A percentile compares a stretch with the other conserved stretches of the same genome.
Conservation (phyloP, 1,140 invertebrate species). For the Branchinecta lynchi region DNA sequence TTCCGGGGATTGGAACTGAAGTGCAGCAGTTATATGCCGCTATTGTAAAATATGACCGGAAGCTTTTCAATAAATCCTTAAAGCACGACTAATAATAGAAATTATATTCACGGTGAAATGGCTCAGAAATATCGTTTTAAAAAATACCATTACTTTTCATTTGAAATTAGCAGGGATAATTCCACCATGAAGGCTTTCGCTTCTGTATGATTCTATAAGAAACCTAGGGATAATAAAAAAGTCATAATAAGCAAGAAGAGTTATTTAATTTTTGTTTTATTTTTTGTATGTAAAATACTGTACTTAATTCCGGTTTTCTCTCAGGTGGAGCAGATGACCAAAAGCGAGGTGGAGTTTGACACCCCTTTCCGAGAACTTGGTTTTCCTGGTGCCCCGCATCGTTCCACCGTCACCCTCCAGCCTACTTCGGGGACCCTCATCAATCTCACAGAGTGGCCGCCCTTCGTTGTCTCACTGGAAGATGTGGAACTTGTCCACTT, state of each 20-base stretch:
- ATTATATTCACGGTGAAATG: too few relatives aligned
- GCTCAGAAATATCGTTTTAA: too few relatives aligned
- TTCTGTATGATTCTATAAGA: not conserved
- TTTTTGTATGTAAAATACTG: not conserved
- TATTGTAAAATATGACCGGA: too few relatives aligned
- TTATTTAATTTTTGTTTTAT: not conserved
- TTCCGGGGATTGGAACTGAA: too few relatives aligned
- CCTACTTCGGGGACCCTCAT: conserved; percentile 93
- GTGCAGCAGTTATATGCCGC: too few relatives aligned
- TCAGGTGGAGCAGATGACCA: conserved; percentile 81
- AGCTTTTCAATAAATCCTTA: too few relatives aligned
- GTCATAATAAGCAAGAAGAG: too few relatives aligned
- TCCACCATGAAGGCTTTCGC: too few relatives aligned
- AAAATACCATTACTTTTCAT: too few relatives aligned
- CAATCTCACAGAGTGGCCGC: conserved; percentile 96
- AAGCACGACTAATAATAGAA: too few relatives aligned
- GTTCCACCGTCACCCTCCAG: conserved; percentile 87
- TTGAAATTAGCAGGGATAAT: too few relatives aligned
- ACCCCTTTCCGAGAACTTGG: conserved; percentile 93
- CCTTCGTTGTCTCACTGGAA: conserved; percentile 93
- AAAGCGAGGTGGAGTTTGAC: conserved; percentile 95
- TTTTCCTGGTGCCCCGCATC: conserved; percentile 92
- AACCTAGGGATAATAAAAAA: not conserved
- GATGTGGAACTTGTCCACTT: conserved; percentile 97
- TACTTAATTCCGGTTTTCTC: conserved; percentile 19